Base-by-base conservation (phyloP, 2,797 vertebrate species). In the Chelonia mydas region DNA sequence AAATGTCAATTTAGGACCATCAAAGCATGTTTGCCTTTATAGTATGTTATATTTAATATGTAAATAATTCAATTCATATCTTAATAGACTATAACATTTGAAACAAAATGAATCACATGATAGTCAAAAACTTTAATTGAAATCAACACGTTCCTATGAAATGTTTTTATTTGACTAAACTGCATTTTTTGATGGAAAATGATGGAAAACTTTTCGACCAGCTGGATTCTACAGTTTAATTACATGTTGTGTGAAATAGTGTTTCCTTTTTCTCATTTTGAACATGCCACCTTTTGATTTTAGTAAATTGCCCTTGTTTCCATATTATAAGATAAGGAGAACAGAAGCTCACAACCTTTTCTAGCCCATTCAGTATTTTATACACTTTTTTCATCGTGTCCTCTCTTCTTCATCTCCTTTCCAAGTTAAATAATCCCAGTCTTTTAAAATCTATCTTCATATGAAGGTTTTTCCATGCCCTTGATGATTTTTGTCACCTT, bases 371-470 rank as follows among this genome's bases (percentile, higher is more conserved):
- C 88, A 13, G 1, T 86, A 90, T 94, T 92, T 41, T 47, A 94
- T 92, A 11, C 84, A 15, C 49, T 86, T 90, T 59, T 50, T 93
- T 93, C 41, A 37, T 41, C 61, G 19, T 33, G 16, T 49, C 17
- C 50, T n/a, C 83, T 91, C 74, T 90, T 76, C 37, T 77, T 19
- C 61, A 17, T 88, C 54, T 91, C 50, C 76, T 94, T 95, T 92
- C 79, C 88, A 88, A 92, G 87, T 51, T 95, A 95, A 96, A 95
- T 90, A 95, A 86, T 17, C 21, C 4, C n/a, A n/a, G 7, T 79
- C 31, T 41, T 95, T 96, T 95, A 85, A 89, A 89, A 81, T 25
- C 83, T 88, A 79, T 88, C 51, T 90, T 93, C 81, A 93, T 87
- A 83, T 94, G 55, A 93, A 10, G 21, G 6, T 10, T 90, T 96